Conservation (phyloP, 2,797 vertebrate genomes). For the Premnoplex brunnescens region DNA sequence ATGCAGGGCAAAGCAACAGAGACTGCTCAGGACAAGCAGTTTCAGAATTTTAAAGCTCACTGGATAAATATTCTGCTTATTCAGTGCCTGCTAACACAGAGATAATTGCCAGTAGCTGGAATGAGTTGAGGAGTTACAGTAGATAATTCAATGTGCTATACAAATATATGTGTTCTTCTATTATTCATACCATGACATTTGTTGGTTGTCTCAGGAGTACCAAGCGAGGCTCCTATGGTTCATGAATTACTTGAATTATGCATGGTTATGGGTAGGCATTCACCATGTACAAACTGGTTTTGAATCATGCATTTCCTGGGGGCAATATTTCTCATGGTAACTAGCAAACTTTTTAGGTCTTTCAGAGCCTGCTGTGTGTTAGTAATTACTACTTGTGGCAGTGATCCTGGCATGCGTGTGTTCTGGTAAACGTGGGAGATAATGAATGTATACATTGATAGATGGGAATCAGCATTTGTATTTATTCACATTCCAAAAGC, state of each 20-base stretch:
- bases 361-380: neutral
- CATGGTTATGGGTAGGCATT: constrained; percentile 56
- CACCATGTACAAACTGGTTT: constrained; percentile 12
- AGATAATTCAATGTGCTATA: constrained; percentile 44
- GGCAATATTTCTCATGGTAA: constrained; percentile 42
- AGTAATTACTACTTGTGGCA: neutral
- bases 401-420: neutral
- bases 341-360: constrained; percentile 24
- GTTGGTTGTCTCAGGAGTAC: constrained; percentile 62
- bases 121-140: constrained; percentile 26
- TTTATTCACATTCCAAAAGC: neutral
- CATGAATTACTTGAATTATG: constrained; percentile 69
- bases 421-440: neutral
- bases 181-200: constrained; percentile 76
- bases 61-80: constrained; percentile 40
- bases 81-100: constrained; percentile 1
- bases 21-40: neutral
- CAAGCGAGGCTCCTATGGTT: constrained; percentile 56
- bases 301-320: constrained; percentile 51
- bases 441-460: neutral
- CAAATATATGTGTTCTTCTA: constrained; percentile 60
- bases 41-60: constrained; percentile 31
- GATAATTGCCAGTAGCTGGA: constrained; percentile 40
- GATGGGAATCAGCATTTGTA: neutral
- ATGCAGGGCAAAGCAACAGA: neutral